Evolutionary conservation across 2,888 invertebrate species (phyloP).

Genomic region (Sarcophaga caerulescens): DNA sequence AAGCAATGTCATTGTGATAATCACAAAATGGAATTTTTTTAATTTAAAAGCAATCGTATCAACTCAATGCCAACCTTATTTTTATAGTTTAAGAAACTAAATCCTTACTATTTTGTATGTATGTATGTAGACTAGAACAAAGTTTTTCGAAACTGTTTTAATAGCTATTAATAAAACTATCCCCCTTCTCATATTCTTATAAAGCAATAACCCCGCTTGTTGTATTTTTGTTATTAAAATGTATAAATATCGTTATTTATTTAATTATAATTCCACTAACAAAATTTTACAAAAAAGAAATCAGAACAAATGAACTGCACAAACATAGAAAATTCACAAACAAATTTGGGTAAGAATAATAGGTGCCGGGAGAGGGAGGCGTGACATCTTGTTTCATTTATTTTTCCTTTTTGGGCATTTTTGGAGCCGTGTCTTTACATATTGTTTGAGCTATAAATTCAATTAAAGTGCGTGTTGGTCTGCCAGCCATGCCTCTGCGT

Average conservation of each 20-base stretch:
- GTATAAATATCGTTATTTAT: constrained; percentile 14
- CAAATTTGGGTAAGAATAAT: constrained; percentile 36
- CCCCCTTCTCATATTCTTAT: background rate
- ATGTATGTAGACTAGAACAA: constrained; percentile 13
- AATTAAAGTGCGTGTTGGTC: constrained; percentile 89
- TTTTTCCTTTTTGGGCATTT: constrained; percentile 70
- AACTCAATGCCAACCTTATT: constrained; percentile 45
- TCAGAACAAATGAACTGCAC: constrained; percentile 18
- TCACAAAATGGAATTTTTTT: background rate
- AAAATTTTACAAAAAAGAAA: constrained; percentile 26
- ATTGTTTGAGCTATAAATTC: constrained; percentile 85
- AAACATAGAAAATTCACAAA: constrained; percentile 39
- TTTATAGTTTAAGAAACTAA: background rate
- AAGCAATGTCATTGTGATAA: constrained; percentile 83
- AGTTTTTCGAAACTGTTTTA: constrained; percentile 41
- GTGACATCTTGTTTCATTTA: background rate
- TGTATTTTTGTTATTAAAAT: constrained; percentile 7
- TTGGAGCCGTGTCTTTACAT: constrained; percentile 78
- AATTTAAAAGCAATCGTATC: constrained; percentile 35
- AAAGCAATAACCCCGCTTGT: background rate
- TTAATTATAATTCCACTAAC: constrained; percentile 13
- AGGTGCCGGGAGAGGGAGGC: background rate
- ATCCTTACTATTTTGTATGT: constrained; percentile 41
- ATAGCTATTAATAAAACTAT: constrained; percentile 46
- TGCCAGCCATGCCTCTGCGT: constrained; percentile 87